These are phyloP conservation scores for Amyelois transitella DNA, from an alignment of 1,140 invertebrate genomes.

Conservation along the genomic window DNA sequence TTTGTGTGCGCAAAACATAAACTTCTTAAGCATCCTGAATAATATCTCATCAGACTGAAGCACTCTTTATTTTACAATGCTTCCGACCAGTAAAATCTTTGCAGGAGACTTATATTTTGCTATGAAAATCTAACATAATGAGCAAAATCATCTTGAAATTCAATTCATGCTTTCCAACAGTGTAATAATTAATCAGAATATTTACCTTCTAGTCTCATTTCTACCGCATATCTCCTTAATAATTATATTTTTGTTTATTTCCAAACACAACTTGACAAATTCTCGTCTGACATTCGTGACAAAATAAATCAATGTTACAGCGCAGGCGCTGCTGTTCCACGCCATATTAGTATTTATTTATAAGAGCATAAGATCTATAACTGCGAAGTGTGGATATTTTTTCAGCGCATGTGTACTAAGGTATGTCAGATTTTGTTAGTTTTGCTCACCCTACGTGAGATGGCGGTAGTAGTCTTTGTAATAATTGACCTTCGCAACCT, in stretches of 20 bases:
- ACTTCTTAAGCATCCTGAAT: too few relatives aligned
- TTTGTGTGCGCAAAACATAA: too few relatives aligned
- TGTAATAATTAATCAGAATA: too few relatives aligned
- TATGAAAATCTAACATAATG: background rate
- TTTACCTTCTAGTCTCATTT: slow-evolving; percentile 47
- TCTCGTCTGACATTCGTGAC: slow-evolving; percentile 38
- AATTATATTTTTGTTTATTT: slow-evolving; percentile 23
- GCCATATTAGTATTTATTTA: slow-evolving; percentile 16
- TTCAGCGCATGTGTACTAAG: slow-evolving; percentile 28
- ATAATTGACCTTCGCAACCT: background rate
- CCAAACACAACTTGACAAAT: slow-evolving; percentile 17
- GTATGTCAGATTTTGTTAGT: slow-evolving; percentile 2
- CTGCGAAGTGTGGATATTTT: background rate
- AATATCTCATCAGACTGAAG: too few relatives aligned
- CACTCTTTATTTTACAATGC: too few relatives aligned
- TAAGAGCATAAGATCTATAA: slow-evolving; percentile 4
- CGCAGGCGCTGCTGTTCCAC: slow-evolving; percentile 36
- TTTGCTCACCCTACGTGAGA: slow-evolving; percentile 7
- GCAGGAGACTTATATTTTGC: too few relatives aligned
- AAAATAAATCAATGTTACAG: slow-evolving; percentile 48
- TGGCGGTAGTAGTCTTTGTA: slow-evolving; percentile 6
- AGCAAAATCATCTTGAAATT: background rate
- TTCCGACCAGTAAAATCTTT: too few relatives aligned
- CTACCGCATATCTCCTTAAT: slow-evolving; percentile 26
- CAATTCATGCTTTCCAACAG: too few relatives aligned